Evolutionary conservation across 2,797 vertebrate genomes (phyloP).

Genomic region (Sebastes vulpes): DNA sequence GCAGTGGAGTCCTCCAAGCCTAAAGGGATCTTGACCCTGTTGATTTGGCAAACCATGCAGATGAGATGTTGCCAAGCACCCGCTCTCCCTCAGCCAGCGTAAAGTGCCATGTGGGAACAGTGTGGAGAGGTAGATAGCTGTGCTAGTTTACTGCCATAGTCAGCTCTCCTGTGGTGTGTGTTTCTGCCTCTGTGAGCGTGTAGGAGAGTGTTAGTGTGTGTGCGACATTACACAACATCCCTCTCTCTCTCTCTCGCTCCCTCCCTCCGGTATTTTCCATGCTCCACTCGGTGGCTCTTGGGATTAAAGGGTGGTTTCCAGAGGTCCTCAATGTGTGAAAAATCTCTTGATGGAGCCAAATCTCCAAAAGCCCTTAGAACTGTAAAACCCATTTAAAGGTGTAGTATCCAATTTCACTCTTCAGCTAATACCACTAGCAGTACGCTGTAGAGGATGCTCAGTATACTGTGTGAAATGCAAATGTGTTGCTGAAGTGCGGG

Average conservation of each 20-base stretch:
- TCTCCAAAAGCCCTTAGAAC: constrained; percentile 53
- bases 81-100: constrained; percentile 46
- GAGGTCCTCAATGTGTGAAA: constrained; percentile 60
- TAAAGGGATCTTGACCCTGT: constrained; percentile 68
- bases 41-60: constrained; percentile 72
- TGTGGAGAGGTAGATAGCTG: constrained; percentile 52
- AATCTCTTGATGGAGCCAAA: constrained; percentile 61
- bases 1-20: constrained; percentile 36
- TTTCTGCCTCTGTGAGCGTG: constrained; percentile 30
- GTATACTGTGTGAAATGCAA: background rate
- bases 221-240: background rate
- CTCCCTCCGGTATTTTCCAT: constrained; percentile 25
- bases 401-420: constrained; percentile 26
- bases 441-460: background rate
- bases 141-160: constrained; percentile 47
- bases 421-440: background rate
- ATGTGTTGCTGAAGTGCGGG: background rate
- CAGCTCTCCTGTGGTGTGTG: constrained; percentile 46
- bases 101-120: constrained; percentile 63
- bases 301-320: constrained; percentile 63
- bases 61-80: constrained; percentile 85
- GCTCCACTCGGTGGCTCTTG: constrained; percentile 26
- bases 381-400: constrained; percentile 50
- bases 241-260: background rate
- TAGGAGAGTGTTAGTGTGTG: background rate